Evolutionary conservation across 2,797 vertebrate species (phyloP).

Genomic region (Spinibarbus caldwelli): DNA sequence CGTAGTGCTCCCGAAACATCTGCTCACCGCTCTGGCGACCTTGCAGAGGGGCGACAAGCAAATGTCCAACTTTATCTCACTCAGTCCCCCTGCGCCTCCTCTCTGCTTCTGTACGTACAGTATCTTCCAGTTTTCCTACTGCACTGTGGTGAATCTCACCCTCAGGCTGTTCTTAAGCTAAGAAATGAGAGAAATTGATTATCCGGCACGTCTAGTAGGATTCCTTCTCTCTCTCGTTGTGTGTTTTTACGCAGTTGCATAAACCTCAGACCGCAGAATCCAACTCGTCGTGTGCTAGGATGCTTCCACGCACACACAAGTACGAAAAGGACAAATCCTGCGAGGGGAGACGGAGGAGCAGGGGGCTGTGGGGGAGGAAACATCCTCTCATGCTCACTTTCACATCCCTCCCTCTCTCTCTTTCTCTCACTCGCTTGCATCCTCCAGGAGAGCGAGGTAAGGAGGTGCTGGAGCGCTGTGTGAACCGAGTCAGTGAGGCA

Average conservation of each 20-base stretch:
- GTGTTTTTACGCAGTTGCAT: slow-evolving; percentile 52
- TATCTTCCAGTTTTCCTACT: slow-evolving; percentile 19
- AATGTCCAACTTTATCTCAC: slow-evolving; percentile 5
- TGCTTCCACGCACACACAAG: slow-evolving; percentile 44
- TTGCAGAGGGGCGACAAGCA: slow-evolving; percentile 8
- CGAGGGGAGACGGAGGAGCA: slow-evolving; percentile 59
- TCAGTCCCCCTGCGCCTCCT: background rate
- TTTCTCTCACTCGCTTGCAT: slow-evolving; percentile 50
- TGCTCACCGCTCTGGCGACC: slow-evolving; percentile 18
- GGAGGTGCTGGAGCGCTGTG: slow-evolving; percentile 63
- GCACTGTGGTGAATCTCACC: slow-evolving; percentile 54
- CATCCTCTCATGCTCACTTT: slow-evolving; percentile 43
- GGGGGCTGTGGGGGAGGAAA: slow-evolving; percentile 51
- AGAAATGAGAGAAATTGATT: slow-evolving; percentile 72
- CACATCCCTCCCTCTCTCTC: slow-evolving; percentile 50
- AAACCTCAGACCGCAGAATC: slow-evolving; percentile 34
- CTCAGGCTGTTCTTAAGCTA: slow-evolving; percentile 61
- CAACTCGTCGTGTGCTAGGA: slow-evolving; percentile 26
- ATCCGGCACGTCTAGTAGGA: slow-evolving; percentile 57
- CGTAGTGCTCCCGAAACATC: slow-evolving; percentile 3
- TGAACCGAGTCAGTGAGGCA: slow-evolving; percentile 73
- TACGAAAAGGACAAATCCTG: slow-evolving; percentile 65
- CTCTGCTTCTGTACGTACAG: background rate
- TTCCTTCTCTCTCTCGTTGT: slow-evolving; percentile 42
- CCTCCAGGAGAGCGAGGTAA: slow-evolving; percentile 51